Evolutionary conservation across 2,888 invertebrate species (phyloP).

Genomic region (Oscheius sp.): DNA sequence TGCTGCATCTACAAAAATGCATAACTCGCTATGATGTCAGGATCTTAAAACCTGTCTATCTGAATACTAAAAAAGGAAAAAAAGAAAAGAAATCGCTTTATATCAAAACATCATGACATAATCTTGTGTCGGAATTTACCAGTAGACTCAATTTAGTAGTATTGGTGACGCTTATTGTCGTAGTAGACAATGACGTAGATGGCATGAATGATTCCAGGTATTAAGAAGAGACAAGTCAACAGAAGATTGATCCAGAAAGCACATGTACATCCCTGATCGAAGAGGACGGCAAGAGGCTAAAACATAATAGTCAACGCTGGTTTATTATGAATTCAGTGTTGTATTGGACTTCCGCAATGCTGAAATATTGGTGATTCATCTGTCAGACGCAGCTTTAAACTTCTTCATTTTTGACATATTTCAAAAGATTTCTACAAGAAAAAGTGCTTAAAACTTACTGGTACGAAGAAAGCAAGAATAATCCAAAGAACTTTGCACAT

Average conservation of each 20-base stretch:
- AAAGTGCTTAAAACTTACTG: constrained; percentile 9
- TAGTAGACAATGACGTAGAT: constrained; percentile 26
- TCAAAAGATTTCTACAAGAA: neutral
- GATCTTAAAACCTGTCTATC: too few relatives aligned
- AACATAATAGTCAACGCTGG: neutral
- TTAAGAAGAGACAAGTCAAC: constrained; percentile 22
- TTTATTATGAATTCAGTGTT: too few relatives aligned
- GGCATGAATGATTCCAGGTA: constrained; percentile 21
- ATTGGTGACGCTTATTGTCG: constrained; percentile 21
- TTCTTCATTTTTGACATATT: neutral
- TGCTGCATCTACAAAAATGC: too few relatives aligned
- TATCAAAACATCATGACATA: too few relatives aligned
- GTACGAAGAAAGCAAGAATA: constrained; percentile 18
- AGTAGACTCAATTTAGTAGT: constrained; percentile 10
- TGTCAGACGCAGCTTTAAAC: neutral
- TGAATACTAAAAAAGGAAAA: too few relatives aligned
- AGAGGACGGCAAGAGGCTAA: constrained; percentile 26
- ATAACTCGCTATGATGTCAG: too few relatives aligned
- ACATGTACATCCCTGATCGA: constrained; percentile 23
- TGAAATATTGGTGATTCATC: neutral
- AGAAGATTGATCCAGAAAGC: constrained; percentile 24
- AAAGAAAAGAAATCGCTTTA: too few relatives aligned
- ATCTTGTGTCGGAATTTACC: too few relatives aligned
- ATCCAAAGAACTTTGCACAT: constrained; percentile 28
- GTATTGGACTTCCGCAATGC: too few relatives aligned